A percentile compares a stretch with the other conserved stretches of the same genome.
These are phyloP conservation scores for Heliconius erato DNA, from an alignment of 2,888 invertebrate genomes.

Conservation along the genomic window DNA sequence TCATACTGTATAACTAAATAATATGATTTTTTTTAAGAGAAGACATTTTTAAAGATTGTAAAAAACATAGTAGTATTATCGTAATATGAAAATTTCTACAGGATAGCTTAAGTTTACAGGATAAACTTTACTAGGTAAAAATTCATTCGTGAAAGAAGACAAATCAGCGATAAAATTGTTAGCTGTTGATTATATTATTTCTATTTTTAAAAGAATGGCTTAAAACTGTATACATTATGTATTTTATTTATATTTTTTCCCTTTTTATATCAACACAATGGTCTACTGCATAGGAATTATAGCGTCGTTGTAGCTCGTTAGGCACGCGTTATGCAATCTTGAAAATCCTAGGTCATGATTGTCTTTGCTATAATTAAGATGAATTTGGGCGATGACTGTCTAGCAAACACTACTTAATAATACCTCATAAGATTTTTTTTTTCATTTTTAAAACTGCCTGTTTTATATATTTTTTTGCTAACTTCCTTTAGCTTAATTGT, in stretches of 20 bases:
- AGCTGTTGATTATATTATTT: no score
- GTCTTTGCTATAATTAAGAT: slow-evolving; percentile 19
- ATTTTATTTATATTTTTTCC: not conserved
- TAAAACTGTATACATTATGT: not conserved
- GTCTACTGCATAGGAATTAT: not conserved
- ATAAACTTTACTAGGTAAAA: not conserved
- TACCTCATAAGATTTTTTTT: not conserved
- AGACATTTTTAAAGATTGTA: no score
- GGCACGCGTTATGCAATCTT: slow-evolving; percentile 26
- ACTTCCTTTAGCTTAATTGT: no score
- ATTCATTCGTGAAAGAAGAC: not conserved
- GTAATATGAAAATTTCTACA: not conserved
- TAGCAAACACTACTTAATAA: slow-evolving; percentile 17
- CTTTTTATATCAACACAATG: not conserved
- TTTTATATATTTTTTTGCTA: not conserved
- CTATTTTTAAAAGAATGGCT: not conserved
- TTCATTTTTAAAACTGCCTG: not conserved
- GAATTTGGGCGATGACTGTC: not conserved
- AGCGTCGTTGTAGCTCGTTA: slow-evolving; percentile 22
- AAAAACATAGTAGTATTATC: no score
- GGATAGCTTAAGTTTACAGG: not conserved
- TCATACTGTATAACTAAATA: no score
- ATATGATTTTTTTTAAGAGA: no score
- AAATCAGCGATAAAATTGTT: no score
- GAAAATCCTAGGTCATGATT: slow-evolving; percentile 30